These are phyloP conservation scores for Lateolabrax maculatus DNA, from an alignment of 2,797 vertebrate genomes.

Conservation along the genomic window DNA sequence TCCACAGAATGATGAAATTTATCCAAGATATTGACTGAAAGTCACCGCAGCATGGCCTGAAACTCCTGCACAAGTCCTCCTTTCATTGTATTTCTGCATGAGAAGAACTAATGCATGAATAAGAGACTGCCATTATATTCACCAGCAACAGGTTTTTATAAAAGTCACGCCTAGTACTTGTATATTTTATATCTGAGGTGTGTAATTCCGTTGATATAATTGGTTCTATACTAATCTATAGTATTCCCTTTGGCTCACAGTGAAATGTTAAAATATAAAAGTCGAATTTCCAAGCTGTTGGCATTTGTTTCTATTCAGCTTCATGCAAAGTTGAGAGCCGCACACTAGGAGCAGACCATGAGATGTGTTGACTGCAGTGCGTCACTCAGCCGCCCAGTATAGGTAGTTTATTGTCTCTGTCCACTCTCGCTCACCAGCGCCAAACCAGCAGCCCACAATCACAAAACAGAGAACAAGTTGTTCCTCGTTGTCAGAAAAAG, in stretches of 20 bases:
- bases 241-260: constrained; percentile 1
- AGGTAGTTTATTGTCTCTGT: constrained; percentile 67
- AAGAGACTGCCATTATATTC: constrained; percentile 1
- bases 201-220: neutral
- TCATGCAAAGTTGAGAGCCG: constrained; percentile 2
- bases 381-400: constrained; percentile 50
- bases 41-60: neutral
- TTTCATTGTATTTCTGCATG: neutral
- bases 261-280: constrained; percentile 14
- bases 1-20: constrained; percentile 21
- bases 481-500: constrained; percentile 51
- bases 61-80: neutral
- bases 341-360: constrained; percentile 6
- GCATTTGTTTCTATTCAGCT: neutral
- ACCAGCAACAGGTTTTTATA: constrained; percentile 3
- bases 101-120: constrained; percentile 9
- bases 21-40: constrained; percentile 10
- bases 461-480: constrained; percentile 71
- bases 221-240: too few species aligned
- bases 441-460: constrained; percentile 68
- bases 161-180: neutral
- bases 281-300: neutral
- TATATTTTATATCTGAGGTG: neutral
- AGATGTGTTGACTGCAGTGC: constrained; percentile 42
- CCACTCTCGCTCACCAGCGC: constrained; percentile 52